Evolutionary conservation across 1,140 invertebrate genomes (phyloP), one percentile per base, ranked within the genome.

Genomic region (Teleogryllus occipitalis): DNA sequence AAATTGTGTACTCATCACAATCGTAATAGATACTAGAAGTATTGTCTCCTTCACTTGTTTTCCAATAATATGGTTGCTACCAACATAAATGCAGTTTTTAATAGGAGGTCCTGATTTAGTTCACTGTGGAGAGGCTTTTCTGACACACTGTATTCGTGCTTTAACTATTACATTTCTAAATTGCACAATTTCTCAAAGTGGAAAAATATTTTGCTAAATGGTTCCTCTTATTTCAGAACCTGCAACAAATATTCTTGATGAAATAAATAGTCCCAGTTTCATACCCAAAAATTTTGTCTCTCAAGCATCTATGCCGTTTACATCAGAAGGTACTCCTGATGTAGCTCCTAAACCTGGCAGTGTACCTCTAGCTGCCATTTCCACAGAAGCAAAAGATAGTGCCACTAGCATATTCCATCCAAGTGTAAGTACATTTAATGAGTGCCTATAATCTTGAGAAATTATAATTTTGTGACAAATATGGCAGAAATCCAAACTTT

Each of bases 201-300:
- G 5, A 39, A 39, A 39, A 39, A 39, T 39, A 5, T 65, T 65
- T 65, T 65, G 10, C 18, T 65, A 65, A 54, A 54, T 54, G 8
- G 15, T 54, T 54, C 10, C 7, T 18, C 54, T 14, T 27, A 46
- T 76, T 78, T 75, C 73, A 78, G 27, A 48, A 80, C 21, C 21
- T 75, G 65, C 65, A 49, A 46, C 78, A 48, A 81, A 65, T 47
- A 74, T 85, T 46, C 81, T 87, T 8, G 85, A 87, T 0, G 87
- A 87, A 83, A 87, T 87, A 65, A 87, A 88, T 82, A 82, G 85
- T 2, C 85, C 87, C 77, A 83, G 84, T 77, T 88, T 87, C 81
- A 82, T 84, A 47, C 86, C 84, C 18, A 87, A 87, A 79, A 84
- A 85, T 76, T 88, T 88, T 81, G 77, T 82, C 7, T 85, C 85